phyloP scores from a whole-genome alignment of 2,888 invertebrate species.

The Altica lythri region DNA sequence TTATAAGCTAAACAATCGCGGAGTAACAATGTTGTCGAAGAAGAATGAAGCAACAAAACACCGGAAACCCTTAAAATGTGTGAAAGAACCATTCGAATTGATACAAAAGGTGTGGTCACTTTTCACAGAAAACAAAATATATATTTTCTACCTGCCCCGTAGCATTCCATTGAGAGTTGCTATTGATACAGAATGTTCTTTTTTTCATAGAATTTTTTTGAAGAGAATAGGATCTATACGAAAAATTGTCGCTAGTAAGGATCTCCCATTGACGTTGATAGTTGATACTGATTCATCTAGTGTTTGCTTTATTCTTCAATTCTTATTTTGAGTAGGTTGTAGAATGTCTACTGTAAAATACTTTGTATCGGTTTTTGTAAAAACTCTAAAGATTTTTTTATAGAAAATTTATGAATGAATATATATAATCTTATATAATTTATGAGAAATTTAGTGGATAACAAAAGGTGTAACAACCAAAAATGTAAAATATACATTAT shows the following conservation, averaged over 20 bases:
- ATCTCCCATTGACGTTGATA: slow-evolving; percentile 38
- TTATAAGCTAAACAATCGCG: slow-evolving; percentile 55
- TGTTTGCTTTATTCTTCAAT: slow-evolving; percentile 43
- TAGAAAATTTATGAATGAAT: too few species aligned
- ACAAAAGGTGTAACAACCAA: too few species aligned
- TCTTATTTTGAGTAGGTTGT: slow-evolving; percentile 35
- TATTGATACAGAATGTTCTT: slow-evolving; percentile 51
- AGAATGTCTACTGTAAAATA: slow-evolving; percentile 19
- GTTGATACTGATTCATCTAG: slow-evolving; percentile 41
- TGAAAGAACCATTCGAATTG: slow-evolving; percentile 54
- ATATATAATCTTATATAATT: too few species aligned
- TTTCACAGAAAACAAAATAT: slow-evolving; percentile 57
- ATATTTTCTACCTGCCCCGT: slow-evolving; percentile 49
- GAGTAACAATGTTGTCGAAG: slow-evolving; percentile 54
- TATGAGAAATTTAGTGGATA: too few species aligned
- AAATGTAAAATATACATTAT: too few species aligned
- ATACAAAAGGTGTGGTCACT: slow-evolving; percentile 58
- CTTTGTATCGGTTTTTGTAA: neutral
- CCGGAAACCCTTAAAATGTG: slow-evolving; percentile 58
- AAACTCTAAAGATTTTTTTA: too few species aligned
- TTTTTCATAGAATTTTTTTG: slow-evolving; percentile 30
- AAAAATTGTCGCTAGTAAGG: slow-evolving; percentile 34
- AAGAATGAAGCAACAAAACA: slow-evolving; percentile 55
- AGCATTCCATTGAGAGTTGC: slow-evolving; percentile 53
- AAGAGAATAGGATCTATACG: slow-evolving; percentile 44